Percentiles rank a stretch among this genome's conserved stretches.
Evolutionary conservation across 2,113 vertebrate genomes (phyloP).

Genomic region (Xiphias gladius): DNA sequence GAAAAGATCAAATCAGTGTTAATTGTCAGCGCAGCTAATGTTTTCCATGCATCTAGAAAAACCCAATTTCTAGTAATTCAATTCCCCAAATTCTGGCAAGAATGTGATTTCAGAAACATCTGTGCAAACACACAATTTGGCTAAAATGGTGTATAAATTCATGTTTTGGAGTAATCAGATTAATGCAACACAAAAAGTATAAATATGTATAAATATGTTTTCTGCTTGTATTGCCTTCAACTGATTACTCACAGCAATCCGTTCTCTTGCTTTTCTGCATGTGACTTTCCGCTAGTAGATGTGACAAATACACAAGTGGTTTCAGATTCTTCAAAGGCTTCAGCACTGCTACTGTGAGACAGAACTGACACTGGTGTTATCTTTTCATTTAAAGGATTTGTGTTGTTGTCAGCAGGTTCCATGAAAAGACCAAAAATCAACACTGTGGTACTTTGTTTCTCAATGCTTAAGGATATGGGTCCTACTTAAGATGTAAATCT

Average conservation of each 20-base stretch:
- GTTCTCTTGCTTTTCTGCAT: background rate
- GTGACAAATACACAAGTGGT: too few species aligned
- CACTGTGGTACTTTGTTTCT: background rate
- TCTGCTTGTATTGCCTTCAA: conserved; percentile 35
- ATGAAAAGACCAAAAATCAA: background rate
- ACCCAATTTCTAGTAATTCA: background rate
- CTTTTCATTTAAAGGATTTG: background rate
- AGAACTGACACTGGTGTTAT: background rate
- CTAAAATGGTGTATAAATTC: background rate
- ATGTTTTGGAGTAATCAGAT: conserved; percentile 19
- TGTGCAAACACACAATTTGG: too few species aligned
- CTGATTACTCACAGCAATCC: conserved; percentile 7
- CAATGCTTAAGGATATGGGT: too few species aligned
- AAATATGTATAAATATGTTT: background rate
- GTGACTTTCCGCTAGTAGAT: background rate
- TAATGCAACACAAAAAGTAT: background rate
- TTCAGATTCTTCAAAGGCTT: too few species aligned
- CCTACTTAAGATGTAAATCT: too few species aligned
- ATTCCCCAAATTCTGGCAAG: background rate
- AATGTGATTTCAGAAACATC: too few species aligned
- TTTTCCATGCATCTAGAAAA: background rate
- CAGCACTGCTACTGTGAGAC: background rate
- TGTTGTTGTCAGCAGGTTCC: background rate
- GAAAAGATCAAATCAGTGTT: background rate
- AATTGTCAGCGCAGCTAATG: background rate